Evolutionary conservation across 1,140 invertebrate species (phyloP).

Genomic region (Rhyacophila brunnea): DNA sequence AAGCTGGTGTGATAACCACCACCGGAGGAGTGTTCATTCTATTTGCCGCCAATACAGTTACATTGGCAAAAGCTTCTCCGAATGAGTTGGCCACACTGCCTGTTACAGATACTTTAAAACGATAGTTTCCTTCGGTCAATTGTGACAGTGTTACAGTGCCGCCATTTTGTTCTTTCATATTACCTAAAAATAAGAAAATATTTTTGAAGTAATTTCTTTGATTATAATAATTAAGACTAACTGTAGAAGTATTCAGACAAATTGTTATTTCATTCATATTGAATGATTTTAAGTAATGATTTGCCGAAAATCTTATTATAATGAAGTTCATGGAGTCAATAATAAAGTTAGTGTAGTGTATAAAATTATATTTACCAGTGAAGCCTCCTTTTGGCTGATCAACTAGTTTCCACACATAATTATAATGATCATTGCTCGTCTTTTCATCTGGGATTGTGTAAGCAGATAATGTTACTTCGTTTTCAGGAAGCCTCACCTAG

Average conservation of each 20-base stretch:
- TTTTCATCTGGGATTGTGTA: conserved; percentile 76
- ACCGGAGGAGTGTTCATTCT: conserved; percentile 81
- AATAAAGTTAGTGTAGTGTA: too few relatives aligned
- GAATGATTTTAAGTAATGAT: too few relatives aligned
- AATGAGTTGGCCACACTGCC: conserved; percentile 72
- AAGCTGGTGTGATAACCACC: conserved; percentile 80
- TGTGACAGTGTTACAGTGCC: conserved; percentile 73
- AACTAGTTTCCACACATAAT: conserved; percentile 85
- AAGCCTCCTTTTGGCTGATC: conserved; percentile 76
- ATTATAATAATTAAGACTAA: too few relatives aligned
- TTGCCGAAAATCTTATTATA: too few relatives aligned
- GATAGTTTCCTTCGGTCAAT: conserved; percentile 82
- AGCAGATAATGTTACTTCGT: conserved; percentile 75
- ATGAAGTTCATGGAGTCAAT: too few relatives aligned
- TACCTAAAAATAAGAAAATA: conserved; percentile 51
- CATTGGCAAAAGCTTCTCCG: conserved; percentile 85
- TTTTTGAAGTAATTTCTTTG: neutral
- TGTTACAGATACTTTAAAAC: conserved; percentile 78
- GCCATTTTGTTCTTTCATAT: conserved; percentile 84
- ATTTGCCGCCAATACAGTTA: conserved; percentile 88
- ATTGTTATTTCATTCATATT: too few relatives aligned
- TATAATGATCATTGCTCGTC: conserved; percentile 71
- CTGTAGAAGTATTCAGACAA: too few relatives aligned
- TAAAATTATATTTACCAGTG: conserved; percentile 46
- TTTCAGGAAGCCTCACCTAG: conserved; percentile 66